phyloP scores from a whole-genome alignment of 2,113 vertebrate genomes.

The Nipponia nippon region DNA sequence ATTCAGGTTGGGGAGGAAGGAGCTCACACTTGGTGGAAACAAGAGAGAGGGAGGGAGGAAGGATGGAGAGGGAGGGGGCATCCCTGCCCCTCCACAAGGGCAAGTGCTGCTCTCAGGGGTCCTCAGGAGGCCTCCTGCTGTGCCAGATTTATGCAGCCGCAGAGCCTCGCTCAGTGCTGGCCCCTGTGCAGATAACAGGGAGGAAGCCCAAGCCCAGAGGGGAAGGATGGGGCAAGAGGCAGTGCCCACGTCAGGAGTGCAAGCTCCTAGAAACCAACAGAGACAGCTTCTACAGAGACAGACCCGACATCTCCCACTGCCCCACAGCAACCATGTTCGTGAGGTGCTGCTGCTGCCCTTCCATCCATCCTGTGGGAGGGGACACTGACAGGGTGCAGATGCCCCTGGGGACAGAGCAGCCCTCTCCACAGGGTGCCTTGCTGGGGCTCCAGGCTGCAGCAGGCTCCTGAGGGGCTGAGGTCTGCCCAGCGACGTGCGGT shows the following conservation, averaged over 20 bases:
- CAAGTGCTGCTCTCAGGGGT: background rate
- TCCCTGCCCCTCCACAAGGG: background rate
- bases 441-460: background rate
- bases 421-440: background rate
- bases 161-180: background rate
- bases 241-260: background rate
- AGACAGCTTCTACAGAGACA: background rate
- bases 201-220: background rate
- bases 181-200: background rate
- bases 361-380: accelerated
- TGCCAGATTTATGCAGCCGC: background rate
- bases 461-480: background rate
- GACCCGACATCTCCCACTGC: background rate
- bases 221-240: background rate
- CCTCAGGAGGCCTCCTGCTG: background rate
- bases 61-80: background rate
- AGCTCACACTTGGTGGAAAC: background rate
- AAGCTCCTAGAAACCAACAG: background rate
- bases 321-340: accelerated
- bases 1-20: background rate
- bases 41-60: background rate
- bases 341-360: background rate
- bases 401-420: background rate
- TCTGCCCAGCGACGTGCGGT: background rate
- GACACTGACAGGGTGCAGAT: background rate